Conservation (phyloP, 30 jellyfish, hydroid and myxozoan genomes). For the Aurelia sp. region DNA sequence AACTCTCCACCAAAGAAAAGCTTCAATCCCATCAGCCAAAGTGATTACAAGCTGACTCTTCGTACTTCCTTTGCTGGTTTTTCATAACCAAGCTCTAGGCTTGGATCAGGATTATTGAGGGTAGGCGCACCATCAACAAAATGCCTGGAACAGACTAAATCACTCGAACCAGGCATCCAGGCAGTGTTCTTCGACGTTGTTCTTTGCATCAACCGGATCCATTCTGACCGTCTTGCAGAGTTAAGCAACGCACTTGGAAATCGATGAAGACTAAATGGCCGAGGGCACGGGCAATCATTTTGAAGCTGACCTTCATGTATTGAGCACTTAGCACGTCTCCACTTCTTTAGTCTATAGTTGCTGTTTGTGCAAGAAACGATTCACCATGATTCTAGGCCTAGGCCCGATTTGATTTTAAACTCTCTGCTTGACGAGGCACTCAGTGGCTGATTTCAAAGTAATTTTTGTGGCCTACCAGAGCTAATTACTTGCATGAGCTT, state of each 20-base stretch:
- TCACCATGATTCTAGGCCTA: not conserved
- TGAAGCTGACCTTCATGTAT: not conserved
- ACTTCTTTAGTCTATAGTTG: not conserved
- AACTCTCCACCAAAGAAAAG: too few relatives aligned
- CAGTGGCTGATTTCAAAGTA: too few relatives aligned
- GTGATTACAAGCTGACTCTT: too few relatives aligned
- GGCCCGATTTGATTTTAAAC: too few relatives aligned
- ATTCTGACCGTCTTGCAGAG: not conserved
- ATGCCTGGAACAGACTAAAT: slow-evolving; percentile 42
- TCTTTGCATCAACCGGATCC: not conserved
- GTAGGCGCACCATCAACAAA: slow-evolving; percentile 46
- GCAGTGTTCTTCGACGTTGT: not conserved
- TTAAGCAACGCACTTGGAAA: slow-evolving; percentile 13
- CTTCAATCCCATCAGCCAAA: too few relatives aligned
- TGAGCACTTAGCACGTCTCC: not conserved
- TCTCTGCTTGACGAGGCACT: too few relatives aligned
- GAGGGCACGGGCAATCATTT: slow-evolving; percentile 11
- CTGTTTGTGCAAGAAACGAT: slow-evolving; percentile 17
- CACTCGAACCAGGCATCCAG: slow-evolving; percentile 48
- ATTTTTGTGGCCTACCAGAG: too few relatives aligned
- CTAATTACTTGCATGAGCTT: too few relatives aligned
- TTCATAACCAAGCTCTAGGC: slow-evolving; percentile 28
- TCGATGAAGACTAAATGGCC: slow-evolving; percentile 6
- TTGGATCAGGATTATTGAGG: slow-evolving; percentile 47
- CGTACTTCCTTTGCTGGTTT: slow-evolving; percentile 31